phyloP scores from a whole-genome alignment of 1,140 invertebrate genomes.

The Heterodera schachtii region DNA sequence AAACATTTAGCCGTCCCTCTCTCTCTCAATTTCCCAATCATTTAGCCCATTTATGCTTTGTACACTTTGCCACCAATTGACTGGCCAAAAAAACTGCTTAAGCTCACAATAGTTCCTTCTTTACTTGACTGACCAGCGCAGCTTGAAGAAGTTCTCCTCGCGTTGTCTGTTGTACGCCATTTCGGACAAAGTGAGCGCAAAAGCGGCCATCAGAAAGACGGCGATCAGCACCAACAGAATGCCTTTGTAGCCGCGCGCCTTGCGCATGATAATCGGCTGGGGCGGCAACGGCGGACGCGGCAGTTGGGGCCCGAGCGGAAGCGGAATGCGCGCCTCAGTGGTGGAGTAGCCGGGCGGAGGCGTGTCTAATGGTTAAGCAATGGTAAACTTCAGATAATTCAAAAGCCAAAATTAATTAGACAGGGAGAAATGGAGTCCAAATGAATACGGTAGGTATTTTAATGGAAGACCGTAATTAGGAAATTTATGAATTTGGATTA shows the following conservation, averaged over 20 bases:
- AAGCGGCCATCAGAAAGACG: constrained; percentile 59
- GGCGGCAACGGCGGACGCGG: constrained; percentile 29
- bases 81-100: neutral
- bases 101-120: no score
- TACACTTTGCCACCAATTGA: neutral
- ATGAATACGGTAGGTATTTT: no score
- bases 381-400: neutral
- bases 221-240: constrained; percentile 59
- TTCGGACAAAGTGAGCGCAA: constrained; percentile 58
- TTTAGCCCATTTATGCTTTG: no score
- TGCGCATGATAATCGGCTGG: constrained; percentile 49
- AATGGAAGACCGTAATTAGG: no score
- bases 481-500: no score
- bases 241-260: constrained; percentile 60
- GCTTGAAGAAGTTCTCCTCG: constrained; percentile 63
- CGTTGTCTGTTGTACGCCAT: constrained; percentile 63
- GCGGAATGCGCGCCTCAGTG: constrained; percentile 29
- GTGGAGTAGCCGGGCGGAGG: constrained; percentile 48
- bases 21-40: no score
- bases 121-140: constrained; percentile 46
- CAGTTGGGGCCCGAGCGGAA: constrained; percentile 52
- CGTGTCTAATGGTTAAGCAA: neutral
- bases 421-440: no score
- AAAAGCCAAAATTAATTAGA: no score
- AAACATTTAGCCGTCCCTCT: no score